Percentiles rank a stretch among this genome's conserved stretches.
phyloP scores from a whole-genome alignment of 2,113 vertebrate species.

The Saccopteryx leptura region DNA sequence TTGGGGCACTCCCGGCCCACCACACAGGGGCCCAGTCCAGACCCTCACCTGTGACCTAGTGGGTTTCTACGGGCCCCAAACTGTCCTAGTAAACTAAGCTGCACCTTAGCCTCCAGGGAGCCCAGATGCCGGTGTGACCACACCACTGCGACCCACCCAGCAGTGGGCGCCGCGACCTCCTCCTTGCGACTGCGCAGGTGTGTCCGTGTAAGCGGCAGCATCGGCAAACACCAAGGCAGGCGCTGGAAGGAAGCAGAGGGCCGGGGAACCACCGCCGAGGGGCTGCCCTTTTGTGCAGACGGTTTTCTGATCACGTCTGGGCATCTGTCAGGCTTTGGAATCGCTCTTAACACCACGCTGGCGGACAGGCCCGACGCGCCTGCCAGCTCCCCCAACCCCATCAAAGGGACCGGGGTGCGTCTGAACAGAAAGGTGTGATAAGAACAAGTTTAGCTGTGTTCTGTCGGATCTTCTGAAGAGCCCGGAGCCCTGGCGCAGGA shows the following conservation, averaged over 20 bases:
- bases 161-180: neutral
- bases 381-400: neutral
- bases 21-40: neutral
- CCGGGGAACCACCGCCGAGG: neutral
- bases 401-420: neutral
- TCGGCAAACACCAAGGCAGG: neutral
- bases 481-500: neutral
- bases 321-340: neutral
- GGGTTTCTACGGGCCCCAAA: neutral
- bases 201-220: too few relatives aligned
- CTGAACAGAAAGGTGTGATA: slow-evolving; percentile 14
- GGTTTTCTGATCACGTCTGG: neutral
- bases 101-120: rapidly evolving
- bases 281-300: neutral
- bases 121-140: neutral
- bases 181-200: neutral
- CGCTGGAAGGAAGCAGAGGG: neutral
- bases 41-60: too few relatives aligned
- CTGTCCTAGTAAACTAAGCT: neutral
- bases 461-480: neutral
- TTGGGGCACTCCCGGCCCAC: neutral
- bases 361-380: neutral
- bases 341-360: neutral
- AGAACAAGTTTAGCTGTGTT: slow-evolving; percentile 53
- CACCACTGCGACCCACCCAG: neutral